Evolutionary conservation across 2,888 invertebrate genomes (phyloP), one percentile per base, ranked within the genome.

Genomic region (Cremastinae sp.): DNA sequence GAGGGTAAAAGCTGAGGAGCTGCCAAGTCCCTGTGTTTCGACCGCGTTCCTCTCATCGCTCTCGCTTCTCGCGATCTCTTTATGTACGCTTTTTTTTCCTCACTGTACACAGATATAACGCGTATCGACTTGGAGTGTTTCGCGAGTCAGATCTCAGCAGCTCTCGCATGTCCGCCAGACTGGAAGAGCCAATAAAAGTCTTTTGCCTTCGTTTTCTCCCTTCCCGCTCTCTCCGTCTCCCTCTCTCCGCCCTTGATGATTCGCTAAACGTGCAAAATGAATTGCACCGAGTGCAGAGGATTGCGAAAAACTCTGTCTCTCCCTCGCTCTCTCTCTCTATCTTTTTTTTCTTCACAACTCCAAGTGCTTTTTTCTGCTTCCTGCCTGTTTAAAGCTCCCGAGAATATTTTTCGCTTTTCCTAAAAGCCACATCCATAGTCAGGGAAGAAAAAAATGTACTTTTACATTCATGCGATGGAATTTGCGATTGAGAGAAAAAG

Each of bases 181-280:
- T 72, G 64, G 71, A 72, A 72, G 71, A 72, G 71, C 71, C 71
- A 72, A 72, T 72, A 72, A 65, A 72, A 59, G 73, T 59, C 59
- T 73, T 49, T 66, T 43, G 53, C 59, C 35, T 55, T 45, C 22
- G 16, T 20, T 70, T 66, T 37, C 53, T 59, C 59, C 47, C 53
- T 58, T 28, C 28, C 28, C 28, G 2, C 62, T 35, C 62, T 16
- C 64, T 64, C 51, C 39, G 4, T 20, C 51, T 51, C 20, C n/a
- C 51, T 28, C 45, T 39, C 2, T 18, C 39, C 53, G 10, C 53
- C 53, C 55, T 66, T 55, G 53, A 66, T 45, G 62, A 64, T 72
- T 72, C 35, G 73, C 53, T 66, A 66, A 66, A 66, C 53, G 73
- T 58, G 39, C 51, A 72, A 72, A 64, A 64, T 72, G 64, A 72